A percentile compares a stretch with the other conserved stretches of the same genome.
Evolutionary conservation across 1,140 invertebrate genomes (phyloP).

Genomic region (Dendroctonus valens): DNA sequence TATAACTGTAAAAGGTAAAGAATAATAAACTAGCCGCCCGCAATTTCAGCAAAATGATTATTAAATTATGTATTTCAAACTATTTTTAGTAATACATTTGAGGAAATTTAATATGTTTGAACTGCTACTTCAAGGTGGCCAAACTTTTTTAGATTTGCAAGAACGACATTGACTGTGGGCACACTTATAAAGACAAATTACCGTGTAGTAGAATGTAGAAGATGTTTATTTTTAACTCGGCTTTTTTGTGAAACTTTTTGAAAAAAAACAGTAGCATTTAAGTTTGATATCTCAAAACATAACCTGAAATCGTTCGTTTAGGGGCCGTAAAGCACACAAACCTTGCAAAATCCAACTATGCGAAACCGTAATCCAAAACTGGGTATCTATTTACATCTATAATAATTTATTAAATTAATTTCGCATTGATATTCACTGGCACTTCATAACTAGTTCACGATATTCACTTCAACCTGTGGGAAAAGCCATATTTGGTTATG

Average conservation of each 20-base stretch:
- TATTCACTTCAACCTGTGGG: slow-evolving; percentile 33
- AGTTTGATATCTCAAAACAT: slow-evolving; percentile 36
- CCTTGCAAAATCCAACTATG: slow-evolving; percentile 30
- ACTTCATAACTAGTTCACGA: slow-evolving; percentile 43
- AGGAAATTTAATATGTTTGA: too few relatives aligned
- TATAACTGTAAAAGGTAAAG: too few relatives aligned
- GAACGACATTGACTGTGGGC: neutral
- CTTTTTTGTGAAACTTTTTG: neutral
- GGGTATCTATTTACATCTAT: slow-evolving; percentile 37
- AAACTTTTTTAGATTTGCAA: too few relatives aligned
- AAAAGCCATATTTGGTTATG: slow-evolving; percentile 48
- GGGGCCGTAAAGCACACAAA: slow-evolving; percentile 26
- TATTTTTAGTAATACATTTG: too few relatives aligned
- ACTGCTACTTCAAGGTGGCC: too few relatives aligned
- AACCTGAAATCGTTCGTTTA: slow-evolving; percentile 39
- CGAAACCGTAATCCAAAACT: neutral
- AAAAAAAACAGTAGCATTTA: slow-evolving; percentile 12
- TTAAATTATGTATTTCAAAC: too few relatives aligned
- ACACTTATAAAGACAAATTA: neutral
- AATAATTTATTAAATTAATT: slow-evolving; percentile 34
- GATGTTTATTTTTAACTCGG: too few relatives aligned
- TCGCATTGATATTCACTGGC: slow-evolving; percentile 30
- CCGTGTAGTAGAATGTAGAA: too few relatives aligned
- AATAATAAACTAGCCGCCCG: too few relatives aligned
- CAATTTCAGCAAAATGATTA: too few relatives aligned